These are phyloP conservation scores for Odontamblyopus rebecca DNA, from an alignment of 2,797 vertebrate genomes.

Conservation along the genomic window DNA sequence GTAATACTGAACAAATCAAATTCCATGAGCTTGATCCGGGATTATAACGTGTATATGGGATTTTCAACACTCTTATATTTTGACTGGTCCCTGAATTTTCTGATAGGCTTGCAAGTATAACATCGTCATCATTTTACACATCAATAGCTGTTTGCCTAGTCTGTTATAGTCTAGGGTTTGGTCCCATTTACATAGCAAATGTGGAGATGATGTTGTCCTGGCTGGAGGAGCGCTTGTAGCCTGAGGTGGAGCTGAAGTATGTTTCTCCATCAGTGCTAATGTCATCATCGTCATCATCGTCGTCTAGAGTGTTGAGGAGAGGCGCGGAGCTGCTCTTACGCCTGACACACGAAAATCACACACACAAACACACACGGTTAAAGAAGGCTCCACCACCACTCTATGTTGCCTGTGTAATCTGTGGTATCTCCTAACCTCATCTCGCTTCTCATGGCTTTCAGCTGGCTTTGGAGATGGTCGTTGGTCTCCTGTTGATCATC, in stretches of 20 bases:
- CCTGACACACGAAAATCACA: slow-evolving; percentile 56
- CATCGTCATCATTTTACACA: slow-evolving; percentile 17
- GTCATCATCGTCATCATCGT: slow-evolving; percentile 84
- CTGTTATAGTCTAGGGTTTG: slow-evolving; percentile 23
- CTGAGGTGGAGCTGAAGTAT: slow-evolving; percentile 84
- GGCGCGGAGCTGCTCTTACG: slow-evolving; percentile 86
- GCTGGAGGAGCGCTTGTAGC: slow-evolving; percentile 81
- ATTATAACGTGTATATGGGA: neutral
- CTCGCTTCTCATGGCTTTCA: slow-evolving; percentile 84
- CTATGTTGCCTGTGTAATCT: neutral
- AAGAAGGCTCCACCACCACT: neutral
- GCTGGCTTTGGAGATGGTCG: slow-evolving; percentile 91
- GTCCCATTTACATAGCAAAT: slow-evolving; percentile 58
- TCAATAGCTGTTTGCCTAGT: neutral
- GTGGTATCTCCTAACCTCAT: slow-evolving; percentile 77
- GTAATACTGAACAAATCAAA: slow-evolving; percentile 62
- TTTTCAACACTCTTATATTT: slow-evolving; percentile 14
- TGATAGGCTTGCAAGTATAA: slow-evolving; percentile 20
- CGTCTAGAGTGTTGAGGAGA: slow-evolving; percentile 82
- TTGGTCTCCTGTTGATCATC: slow-evolving; percentile 93
- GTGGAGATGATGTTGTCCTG: slow-evolving; percentile 72
- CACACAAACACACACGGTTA: neutral
- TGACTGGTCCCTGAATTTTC: slow-evolving; percentile 17
- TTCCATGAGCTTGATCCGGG: slow-evolving; percentile 6
- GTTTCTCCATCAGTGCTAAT: slow-evolving; percentile 90